Conservation (phyloP, 1,140 invertebrate genomes). For the Ditylenchus dipsaci region DNA sequence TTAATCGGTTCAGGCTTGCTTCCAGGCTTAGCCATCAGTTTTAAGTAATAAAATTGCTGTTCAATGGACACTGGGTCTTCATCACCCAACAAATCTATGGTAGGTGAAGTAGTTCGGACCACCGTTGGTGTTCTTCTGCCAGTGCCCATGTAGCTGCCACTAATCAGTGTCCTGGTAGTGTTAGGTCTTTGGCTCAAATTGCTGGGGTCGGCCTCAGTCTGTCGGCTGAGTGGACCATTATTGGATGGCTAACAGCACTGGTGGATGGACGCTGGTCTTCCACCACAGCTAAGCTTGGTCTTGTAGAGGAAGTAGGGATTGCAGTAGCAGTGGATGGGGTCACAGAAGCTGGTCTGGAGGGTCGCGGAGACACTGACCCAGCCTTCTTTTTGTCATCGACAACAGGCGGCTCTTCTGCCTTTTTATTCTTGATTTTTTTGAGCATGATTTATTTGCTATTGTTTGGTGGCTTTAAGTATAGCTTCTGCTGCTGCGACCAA, state of each 20-base stretch:
- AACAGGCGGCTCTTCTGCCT: background rate
- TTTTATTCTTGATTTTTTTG: background rate
- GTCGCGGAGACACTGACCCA: background rate
- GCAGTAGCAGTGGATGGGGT: background rate
- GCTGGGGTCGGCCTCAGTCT: conserved; percentile 6
- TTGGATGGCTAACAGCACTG: background rate
- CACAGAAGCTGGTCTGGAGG: background rate
- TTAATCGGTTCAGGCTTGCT: conserved; percentile 53
- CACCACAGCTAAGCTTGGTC: background rate
- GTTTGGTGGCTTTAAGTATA: background rate
- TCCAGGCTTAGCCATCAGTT: conserved; percentile 57
- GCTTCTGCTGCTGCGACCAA: background rate
- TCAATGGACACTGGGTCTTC: conserved; percentile 39
- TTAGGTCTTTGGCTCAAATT: conserved; percentile 2
- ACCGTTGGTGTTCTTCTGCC: background rate
- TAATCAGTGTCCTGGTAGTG: background rate
- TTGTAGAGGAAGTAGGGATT: background rate
- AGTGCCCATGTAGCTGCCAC: background rate
- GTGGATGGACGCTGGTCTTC: conserved; percentile 1
- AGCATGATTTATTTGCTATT: background rate
- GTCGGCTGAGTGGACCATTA: background rate
- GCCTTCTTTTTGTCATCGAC: background rate
- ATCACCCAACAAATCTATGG: background rate
- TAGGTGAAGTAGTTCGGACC: background rate
- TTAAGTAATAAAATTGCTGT: conserved; percentile 55